Evolutionary conservation across 2,888 invertebrate species (phyloP).

Genomic region (Cheilosia impressa): DNA sequence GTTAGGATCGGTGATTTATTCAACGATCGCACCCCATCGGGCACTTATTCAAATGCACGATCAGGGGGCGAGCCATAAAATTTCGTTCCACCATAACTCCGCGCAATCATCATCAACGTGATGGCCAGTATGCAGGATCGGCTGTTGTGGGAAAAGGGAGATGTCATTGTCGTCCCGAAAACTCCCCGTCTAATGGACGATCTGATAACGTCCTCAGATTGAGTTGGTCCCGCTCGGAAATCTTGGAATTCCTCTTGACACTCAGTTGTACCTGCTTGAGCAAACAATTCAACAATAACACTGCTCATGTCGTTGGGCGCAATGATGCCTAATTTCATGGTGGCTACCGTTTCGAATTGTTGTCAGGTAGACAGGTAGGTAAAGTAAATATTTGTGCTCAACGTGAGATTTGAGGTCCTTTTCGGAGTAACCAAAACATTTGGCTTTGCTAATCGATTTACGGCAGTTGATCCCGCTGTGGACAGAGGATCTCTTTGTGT

Average conservation of each 20-base stretch:
- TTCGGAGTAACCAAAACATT: slow-evolving; percentile 52
- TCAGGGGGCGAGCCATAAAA: slow-evolving; percentile 20
- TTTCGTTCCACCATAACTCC: slow-evolving; percentile 1
- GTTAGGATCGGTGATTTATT: slow-evolving; percentile 56
- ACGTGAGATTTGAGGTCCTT: not conserved
- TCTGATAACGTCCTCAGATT: slow-evolving; percentile 46
- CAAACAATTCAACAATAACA: slow-evolving; percentile 3
- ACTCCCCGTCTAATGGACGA: slow-evolving; percentile 41
- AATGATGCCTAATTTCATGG: slow-evolving; percentile 51
- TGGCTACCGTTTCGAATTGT: slow-evolving; percentile 64
- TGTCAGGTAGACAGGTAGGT: slow-evolving; percentile 35
- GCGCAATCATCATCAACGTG: slow-evolving; percentile 36
- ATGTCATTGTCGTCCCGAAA: slow-evolving; percentile 19
- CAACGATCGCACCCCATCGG: slow-evolving; percentile 29
- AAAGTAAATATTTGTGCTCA: slow-evolving; percentile 53
- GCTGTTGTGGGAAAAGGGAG: slow-evolving; percentile 12
- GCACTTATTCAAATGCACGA: slow-evolving; percentile 47
- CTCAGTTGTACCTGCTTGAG: not conserved
- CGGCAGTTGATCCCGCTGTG: slow-evolving; percentile 22
- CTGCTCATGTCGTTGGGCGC: not conserved
- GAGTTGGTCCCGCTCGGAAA: not conserved
- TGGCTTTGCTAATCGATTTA: slow-evolving; percentile 68
- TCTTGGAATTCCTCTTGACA: slow-evolving; percentile 40
- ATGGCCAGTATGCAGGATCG: not conserved
- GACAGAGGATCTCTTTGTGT: slow-evolving; percentile 15